A percentile compares a stretch with the other conserved stretches of the same genome.
Conservation (phyloP, 2,888 invertebrate species). For the Archips crataeganus region DNA sequence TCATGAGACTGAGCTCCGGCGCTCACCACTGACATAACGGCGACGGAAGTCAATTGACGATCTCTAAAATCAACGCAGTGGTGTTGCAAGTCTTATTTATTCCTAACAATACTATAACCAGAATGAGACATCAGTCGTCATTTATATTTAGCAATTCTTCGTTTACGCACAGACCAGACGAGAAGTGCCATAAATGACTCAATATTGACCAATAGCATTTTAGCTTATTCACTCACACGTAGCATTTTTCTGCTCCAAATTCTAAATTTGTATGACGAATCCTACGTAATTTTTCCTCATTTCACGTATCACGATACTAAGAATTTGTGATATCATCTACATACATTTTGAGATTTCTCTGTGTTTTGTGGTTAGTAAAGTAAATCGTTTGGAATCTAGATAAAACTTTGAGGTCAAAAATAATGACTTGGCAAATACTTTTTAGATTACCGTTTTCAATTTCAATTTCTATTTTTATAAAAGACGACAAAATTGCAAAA, state of each 20-base stretch:
- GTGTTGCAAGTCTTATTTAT: too few relatives aligned
- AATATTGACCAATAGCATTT: neutral
- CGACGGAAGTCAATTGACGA: too few relatives aligned
- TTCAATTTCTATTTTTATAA: too few relatives aligned
- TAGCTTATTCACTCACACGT: neutral
- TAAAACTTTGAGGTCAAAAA: constrained; percentile 9
- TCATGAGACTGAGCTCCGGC: too few relatives aligned
- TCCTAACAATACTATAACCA: too few relatives aligned
- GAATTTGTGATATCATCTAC: constrained; percentile 28
- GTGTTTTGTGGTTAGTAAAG: constrained; percentile 9
- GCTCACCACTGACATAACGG: too few relatives aligned
- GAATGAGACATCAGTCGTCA: neutral
- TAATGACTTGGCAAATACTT: too few relatives aligned
- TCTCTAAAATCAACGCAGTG: too few relatives aligned
- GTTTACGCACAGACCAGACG: neutral
- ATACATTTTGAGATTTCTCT: constrained; percentile 11
- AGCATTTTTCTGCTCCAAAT: constrained; percentile 22
- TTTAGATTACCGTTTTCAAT: neutral
- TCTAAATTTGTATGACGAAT: constrained; percentile 16
- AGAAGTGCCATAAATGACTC: constrained; percentile 4
- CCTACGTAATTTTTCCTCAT: constrained; percentile 36
- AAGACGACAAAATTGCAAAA: too few relatives aligned
- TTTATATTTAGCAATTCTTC: neutral
- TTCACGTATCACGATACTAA: constrained; percentile 33
- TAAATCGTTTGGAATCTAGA: neutral